Conservation (phyloP, 2,113 vertebrate genomes). For the Strix aluco region DNA sequence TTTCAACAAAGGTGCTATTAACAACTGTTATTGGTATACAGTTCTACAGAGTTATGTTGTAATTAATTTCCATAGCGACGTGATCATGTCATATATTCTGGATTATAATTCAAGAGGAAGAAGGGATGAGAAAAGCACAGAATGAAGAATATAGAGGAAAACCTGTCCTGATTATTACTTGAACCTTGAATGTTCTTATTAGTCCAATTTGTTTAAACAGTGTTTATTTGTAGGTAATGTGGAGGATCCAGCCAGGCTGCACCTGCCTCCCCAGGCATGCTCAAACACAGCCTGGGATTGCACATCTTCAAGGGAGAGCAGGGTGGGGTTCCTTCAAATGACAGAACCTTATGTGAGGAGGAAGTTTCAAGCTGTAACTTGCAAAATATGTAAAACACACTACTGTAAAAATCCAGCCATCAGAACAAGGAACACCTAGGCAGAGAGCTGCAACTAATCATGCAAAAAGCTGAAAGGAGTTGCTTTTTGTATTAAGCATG, state of each 20-base stretch:
- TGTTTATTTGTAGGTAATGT: constrained; percentile 37
- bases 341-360: constrained; percentile 30
- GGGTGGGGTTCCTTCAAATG: constrained; percentile 53
- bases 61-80: neutral
- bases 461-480: neutral
- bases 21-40: neutral
- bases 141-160: neutral
- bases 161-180: constrained; percentile 3
- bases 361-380: constrained; percentile 63
- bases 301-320: constrained; percentile 46
- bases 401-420: constrained; percentile 25
- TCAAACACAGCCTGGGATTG: constrained; percentile 49
- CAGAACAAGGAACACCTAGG: neutral
- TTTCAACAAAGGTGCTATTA: neutral
- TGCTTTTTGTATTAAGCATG: neutral
- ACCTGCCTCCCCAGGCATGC: constrained; percentile 59
- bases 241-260: constrained; percentile 48
- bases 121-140: neutral
- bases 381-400: constrained; percentile 33
- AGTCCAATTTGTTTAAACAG: constrained; percentile 44
- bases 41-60: neutral
- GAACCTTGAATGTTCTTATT: constrained; percentile 23
- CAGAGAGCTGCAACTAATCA: constrained; percentile 22
- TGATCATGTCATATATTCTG: neutral
- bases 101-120: neutral